Evolutionary conservation across 2,797 vertebrate species (phyloP).

Genomic region (Lindbergichthys nudifrons): DNA sequence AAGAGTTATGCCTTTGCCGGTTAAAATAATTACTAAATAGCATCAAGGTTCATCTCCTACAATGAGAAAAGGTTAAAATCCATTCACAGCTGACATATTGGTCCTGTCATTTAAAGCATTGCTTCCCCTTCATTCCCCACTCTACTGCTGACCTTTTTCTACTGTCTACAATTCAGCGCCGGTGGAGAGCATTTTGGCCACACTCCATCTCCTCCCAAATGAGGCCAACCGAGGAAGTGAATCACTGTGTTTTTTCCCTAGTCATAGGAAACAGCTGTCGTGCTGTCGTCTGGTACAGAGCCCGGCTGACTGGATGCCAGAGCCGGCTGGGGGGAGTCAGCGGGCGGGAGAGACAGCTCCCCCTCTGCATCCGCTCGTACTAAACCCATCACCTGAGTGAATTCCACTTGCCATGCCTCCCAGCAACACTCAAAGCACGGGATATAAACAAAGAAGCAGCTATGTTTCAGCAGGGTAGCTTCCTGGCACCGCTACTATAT

Average conservation of each 20-base stretch:
- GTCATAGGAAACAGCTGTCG: slow-evolving; percentile 83
- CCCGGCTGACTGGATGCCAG: slow-evolving; percentile 75
- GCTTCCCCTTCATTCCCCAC: slow-evolving; percentile 38
- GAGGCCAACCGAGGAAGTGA: slow-evolving; percentile 75
- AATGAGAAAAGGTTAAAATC: slow-evolving; percentile 60
- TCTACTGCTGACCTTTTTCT: slow-evolving; percentile 68
- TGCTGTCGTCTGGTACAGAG: slow-evolving; percentile 72
- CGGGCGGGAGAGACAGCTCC: slow-evolving; percentile 54
- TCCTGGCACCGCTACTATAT: slow-evolving; percentile 40
- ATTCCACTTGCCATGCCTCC: slow-evolving; percentile 68
- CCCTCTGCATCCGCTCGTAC: slow-evolving; percentile 54
- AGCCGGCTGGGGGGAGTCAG: slow-evolving; percentile 63
- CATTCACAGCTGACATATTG: slow-evolving; percentile 62
- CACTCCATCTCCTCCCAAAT: slow-evolving; percentile 79
- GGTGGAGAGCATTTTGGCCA: slow-evolving; percentile 63
- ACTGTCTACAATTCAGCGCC: slow-evolving; percentile 60
- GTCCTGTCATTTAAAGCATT: slow-evolving; percentile 53
- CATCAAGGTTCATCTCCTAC: slow-evolving; percentile 43
- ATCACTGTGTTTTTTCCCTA: slow-evolving; percentile 77
- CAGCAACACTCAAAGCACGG: slow-evolving; percentile 59
- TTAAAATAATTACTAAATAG: slow-evolving; percentile 28
- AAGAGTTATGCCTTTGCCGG: neutral
- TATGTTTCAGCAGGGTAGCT: slow-evolving; percentile 46
- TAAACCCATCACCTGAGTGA: slow-evolving; percentile 77
- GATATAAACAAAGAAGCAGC: slow-evolving; percentile 65